Evolutionary conservation across 2,888 invertebrate genomes (phyloP), one percentile per base, ranked within the genome.

Genomic region (Ecdyonurus torrentis): DNA sequence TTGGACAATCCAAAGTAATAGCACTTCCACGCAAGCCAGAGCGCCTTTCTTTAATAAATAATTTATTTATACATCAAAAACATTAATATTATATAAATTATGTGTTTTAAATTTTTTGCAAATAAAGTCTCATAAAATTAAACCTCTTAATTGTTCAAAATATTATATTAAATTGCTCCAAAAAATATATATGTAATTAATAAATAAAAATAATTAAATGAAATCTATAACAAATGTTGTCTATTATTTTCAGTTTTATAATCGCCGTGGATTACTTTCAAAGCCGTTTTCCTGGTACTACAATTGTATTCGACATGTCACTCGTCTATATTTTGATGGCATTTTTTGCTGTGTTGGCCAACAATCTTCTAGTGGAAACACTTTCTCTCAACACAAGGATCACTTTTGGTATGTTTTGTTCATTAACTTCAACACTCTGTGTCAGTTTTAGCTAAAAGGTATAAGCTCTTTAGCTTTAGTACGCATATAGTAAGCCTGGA

Each of bases 211-310:
- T 5, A 37, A 37, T 37, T 37, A 10, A 5, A 5, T 37, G 15
- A 37, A 15, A 15, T 37, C 15, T 37, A 37, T 15, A 5, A 5
- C 15, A 5, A 5, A 10, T 10, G 37, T n/a, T n/a, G 66, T 66
- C 65, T 69, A 66, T 68, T 67, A 64, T 61, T 75, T 78, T 60
- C 78, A 91, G 92, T 73, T 94, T 94, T 74, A 91, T 94, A 72
- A 91, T 92, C 76, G 93, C 94, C 7, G 91, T 91, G 69, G 94
- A 94, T 76, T 94, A 91, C 76, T 94, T 91, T 78, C 90, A 91
- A 76, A 79, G 81, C 22, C 83, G 87, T 68, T 93, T 89, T 74
- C 91, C 91, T 0, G 85, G 85, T 63, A 84, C 89, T 0, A 88
- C 89, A 1, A 91, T 94, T 66, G 87, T 93, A 70, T 88, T 94